Percentiles rank a stretch among this genome's conserved stretches.
Conservation (phyloP, 2,113 vertebrate genomes). For the Oreotrochilus melanogaster region DNA sequence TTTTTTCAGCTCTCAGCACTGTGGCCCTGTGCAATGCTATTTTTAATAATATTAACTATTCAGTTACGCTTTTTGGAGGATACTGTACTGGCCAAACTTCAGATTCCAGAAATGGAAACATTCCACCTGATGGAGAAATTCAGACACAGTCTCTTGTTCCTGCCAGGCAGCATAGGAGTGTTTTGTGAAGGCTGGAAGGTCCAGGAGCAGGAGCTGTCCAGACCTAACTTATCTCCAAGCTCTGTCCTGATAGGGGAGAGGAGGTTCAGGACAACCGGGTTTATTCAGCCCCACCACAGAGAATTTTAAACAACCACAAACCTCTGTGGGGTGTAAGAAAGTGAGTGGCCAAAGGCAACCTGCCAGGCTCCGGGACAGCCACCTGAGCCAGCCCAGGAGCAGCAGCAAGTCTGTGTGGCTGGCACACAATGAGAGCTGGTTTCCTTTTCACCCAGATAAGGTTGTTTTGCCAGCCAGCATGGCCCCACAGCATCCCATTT, state of each 20-base stretch:
- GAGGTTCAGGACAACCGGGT: background rate
- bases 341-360: background rate
- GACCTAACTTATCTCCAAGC: background rate
- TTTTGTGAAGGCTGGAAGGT: background rate
- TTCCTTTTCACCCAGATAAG: background rate
- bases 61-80: background rate
- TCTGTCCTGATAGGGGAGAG: background rate
- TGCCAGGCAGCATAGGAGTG: background rate
- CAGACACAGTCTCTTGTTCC: background rate
- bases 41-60: background rate
- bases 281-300: background rate
- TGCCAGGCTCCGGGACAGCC: background rate
- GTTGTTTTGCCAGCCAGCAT: background rate
- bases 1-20: background rate
- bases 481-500: rapidly evolving
- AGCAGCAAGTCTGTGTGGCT: background rate
- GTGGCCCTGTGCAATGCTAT: background rate
- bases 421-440: rapidly evolving
- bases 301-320: background rate
- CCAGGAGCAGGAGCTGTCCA: background rate
- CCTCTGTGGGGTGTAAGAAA: background rate
- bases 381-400: background rate
- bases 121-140: background rate
- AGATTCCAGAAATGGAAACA: background rate
- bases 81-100: background rate